Base-by-base conservation (phyloP, 2,888 invertebrate genomes). In the Cyaniris semiargus region DNA sequence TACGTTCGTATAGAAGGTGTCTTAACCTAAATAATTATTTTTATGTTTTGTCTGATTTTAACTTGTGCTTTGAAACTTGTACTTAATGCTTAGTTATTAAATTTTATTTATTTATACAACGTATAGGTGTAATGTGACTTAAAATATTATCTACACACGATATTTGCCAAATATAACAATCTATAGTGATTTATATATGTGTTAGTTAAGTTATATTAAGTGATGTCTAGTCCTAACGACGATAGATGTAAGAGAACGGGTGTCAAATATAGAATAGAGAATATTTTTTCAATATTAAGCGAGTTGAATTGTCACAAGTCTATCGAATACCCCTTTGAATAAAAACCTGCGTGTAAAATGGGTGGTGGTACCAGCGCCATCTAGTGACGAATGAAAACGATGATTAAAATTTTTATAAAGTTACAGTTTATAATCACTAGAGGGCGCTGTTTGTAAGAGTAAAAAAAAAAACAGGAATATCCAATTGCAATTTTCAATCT, bases 251-350 rank as follows among this genome's bases (percentile, higher is more conserved):
- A 76, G 75, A 75, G 70, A 70, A 53, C 66, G 44, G 58, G 78
- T 78, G 78, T 78, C 78, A 78, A 78, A 78, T 70, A 13, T 75
- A 78, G 38, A 31, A 23, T 60, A 76, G 27, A 75, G 60, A 77
- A 75, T 76, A 77, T 74, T 78, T 80, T 78, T 76, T 53, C 78
- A 77, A 78, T 60, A 78, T 70, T 38, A 48, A 72, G 76, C 56
- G 71, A 71, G 34, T 78, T 78, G 31, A 77, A 31, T 18, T 76
- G 53, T 53, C 53, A 78, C 76, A 78, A 77, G 76, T 71, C 77
- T 58, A 58, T 21, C 8, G 3, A 58, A 58, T 21, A 21, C 58
- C 21, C 23, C 4, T 60, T 44, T 44, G 0, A 53, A 58, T 27
- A 27, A 15, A 27, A 1, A 27, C 27, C 15, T 23, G 15, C 60